Base-by-base conservation (phyloP, 2,113 vertebrate species). In the Anguilla rostrata region DNA sequence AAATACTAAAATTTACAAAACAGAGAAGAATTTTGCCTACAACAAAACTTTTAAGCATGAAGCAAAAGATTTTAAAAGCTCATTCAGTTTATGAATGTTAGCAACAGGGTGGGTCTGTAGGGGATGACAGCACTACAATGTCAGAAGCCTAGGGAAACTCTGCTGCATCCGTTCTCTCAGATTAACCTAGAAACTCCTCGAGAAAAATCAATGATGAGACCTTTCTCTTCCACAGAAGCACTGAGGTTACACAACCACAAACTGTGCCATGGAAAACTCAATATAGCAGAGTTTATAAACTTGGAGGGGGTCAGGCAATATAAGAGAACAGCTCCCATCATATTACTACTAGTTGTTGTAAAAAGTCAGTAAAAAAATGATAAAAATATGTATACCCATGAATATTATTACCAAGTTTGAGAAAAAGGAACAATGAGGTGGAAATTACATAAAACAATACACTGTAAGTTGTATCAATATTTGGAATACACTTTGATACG, bases 151-250 rank as follows among this genome's bases (percentile, higher is more conserved):
- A 29, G 8, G 71, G 26, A 75, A 1, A 75, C n/a, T 71, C 5
- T 71, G 22, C 9, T n/a, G 71, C 29, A 75, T 26, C 71, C 34
- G 9, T n/a, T 71, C 63, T 71, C 53, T 78, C 75, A 56, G 46
- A 56, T 56, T 87, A 84, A 89, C 88, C 87, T 86, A 86, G 66
- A 89, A 78, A 29, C 20, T 60, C 57, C 53, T 66, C 49, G 63
- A n/a, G 60, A 87, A 82, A 88, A 86, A 66, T 88, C 82, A 82
- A 85, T 89, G 83, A 2, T 49, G 53, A 57, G 66, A 80, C 86
- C 56, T 87, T 85, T 81, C 29, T 56, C 39, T 41, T n/a, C 46
- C 43, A 78, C 79, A 66, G 84, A 43, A 56, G 81, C 78, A 56
- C 80, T 71, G n/a, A 46, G 14, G 18, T 15, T 82, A 53, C 75